Evolutionary conservation across 2,888 invertebrate genomes (phyloP).

Genomic region (Habroteleia sp.): DNA sequence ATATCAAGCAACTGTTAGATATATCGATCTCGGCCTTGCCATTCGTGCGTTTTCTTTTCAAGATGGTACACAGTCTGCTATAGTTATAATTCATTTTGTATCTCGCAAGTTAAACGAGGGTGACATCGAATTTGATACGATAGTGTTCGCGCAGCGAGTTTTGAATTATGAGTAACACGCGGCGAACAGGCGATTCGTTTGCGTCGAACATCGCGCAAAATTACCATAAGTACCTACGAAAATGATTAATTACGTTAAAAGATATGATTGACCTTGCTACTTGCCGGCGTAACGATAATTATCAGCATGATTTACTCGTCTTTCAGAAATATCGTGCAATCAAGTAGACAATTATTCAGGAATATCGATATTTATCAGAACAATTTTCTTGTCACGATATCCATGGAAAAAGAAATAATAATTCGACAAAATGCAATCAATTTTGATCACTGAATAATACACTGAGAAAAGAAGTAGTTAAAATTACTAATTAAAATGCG

Average conservation of each 20-base stretch:
- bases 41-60: constrained; percentile 36
- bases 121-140: constrained; percentile 59
- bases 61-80: constrained; percentile 38
- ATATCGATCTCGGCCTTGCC: constrained; percentile 30
- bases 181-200: constrained; percentile 35
- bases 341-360: constrained; percentile 16
- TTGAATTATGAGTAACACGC: constrained; percentile 59
- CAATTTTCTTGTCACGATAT: constrained; percentile 34
- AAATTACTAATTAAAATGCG: too few species aligned
- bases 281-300: constrained; percentile 39
- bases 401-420: not conserved
- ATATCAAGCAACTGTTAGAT: constrained; percentile 12
- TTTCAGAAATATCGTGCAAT: constrained; percentile 20
- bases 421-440: not conserved
- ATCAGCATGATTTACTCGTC: constrained; percentile 43
- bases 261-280: constrained; percentile 48
- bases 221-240: constrained; percentile 58
- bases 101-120: constrained; percentile 46
- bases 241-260: constrained; percentile 58
- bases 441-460: too few species aligned
- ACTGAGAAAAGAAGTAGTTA: too few species aligned
- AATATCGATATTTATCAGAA: constrained; percentile 12
- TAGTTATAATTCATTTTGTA: constrained; percentile 49
- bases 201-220: constrained; percentile 44
- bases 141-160: constrained; percentile 36